Evolutionary conservation across 1,140 invertebrate genomes (phyloP).

Genomic region (Pectinophora gossypiella): DNA sequence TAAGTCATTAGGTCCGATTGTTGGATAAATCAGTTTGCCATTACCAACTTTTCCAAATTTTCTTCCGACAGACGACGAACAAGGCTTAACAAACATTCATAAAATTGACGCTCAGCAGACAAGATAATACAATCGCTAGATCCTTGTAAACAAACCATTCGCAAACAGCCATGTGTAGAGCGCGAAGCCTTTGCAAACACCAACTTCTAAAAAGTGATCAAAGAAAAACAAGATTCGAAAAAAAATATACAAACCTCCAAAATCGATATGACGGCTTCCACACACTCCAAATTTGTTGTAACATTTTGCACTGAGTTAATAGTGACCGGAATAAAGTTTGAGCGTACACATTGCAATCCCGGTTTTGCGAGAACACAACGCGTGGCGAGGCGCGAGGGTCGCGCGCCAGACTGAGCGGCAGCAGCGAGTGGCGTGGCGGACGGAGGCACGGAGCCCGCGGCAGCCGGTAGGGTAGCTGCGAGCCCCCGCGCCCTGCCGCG

Average conservation of each 20-base stretch:
- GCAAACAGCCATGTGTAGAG: slow-evolving; percentile 5
- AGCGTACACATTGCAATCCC: slow-evolving; percentile 35
- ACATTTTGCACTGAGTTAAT: slow-evolving; percentile 37
- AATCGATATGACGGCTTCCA: slow-evolving; percentile 4
- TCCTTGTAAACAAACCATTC: slow-evolving; percentile 10
- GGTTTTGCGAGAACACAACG: background rate
- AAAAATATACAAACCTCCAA: slow-evolving; percentile 8
- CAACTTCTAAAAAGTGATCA: slow-evolving; percentile 3
- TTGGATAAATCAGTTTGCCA: background rate
- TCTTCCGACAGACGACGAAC: background rate
- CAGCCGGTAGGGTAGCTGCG: too few species aligned
- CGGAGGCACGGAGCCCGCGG: background rate
- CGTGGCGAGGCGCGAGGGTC: slow-evolving; percentile 9
- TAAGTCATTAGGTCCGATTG: background rate
- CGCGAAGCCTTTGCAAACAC: slow-evolving; percentile 4
- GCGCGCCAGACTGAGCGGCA: slow-evolving; percentile 17
- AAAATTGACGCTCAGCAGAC: background rate
- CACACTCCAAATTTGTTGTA: slow-evolving; percentile 11
- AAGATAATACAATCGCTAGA: background rate
- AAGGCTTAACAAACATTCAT: background rate
- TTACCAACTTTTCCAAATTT: background rate
- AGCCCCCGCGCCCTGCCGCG: slow-evolving; percentile 2
- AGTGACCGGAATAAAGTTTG: slow-evolving; percentile 37
- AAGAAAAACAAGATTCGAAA: background rate
- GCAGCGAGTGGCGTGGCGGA: background rate